Conservation (phyloP, 2,797 vertebrate species). For the Pseudotriccus pelzelni region DNA sequence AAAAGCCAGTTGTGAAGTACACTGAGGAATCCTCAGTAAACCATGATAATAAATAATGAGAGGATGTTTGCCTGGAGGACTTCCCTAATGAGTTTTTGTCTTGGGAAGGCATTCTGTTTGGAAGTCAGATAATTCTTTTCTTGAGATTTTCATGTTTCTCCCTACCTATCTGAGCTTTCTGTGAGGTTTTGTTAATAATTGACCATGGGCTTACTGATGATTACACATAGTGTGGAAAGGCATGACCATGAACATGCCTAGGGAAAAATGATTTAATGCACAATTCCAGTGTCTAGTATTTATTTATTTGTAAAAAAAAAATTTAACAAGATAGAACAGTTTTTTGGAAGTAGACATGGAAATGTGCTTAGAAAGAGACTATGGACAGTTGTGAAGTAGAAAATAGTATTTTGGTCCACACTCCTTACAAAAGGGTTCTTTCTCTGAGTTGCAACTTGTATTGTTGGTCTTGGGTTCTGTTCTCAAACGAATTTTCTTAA, state of each 20-base stretch:
- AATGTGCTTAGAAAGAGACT: background rate
- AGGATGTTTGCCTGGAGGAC: slow-evolving; percentile 34
- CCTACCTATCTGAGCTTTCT: background rate
- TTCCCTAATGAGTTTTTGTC: slow-evolving; percentile 39
- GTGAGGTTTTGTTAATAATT: background rate
- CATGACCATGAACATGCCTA: background rate
- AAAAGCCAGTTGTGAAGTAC: slow-evolving; percentile 2
- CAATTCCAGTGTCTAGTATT: background rate
- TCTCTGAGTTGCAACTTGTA: background rate
- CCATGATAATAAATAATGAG: slow-evolving; percentile 53
- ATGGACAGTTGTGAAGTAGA: background rate
- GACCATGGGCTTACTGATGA: background rate
- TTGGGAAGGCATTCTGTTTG: background rate
- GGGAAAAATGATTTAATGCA: background rate
- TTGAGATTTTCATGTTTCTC: background rate
- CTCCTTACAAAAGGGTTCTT: background rate
- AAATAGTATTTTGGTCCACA: background rate
- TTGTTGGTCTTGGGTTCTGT: background rate
- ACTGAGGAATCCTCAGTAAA: slow-evolving; percentile 41
- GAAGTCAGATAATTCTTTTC: slow-evolving; percentile 3
- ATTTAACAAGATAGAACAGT: background rate
- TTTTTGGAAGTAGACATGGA: background rate
- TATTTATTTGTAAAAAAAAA: background rate
- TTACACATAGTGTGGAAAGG: background rate
- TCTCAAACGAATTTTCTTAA: background rate